Evolutionary conservation across 2,797 vertebrate species (phyloP), one percentile per base, ranked within the genome.

Genomic region (Pangasius larnaudii): DNA sequence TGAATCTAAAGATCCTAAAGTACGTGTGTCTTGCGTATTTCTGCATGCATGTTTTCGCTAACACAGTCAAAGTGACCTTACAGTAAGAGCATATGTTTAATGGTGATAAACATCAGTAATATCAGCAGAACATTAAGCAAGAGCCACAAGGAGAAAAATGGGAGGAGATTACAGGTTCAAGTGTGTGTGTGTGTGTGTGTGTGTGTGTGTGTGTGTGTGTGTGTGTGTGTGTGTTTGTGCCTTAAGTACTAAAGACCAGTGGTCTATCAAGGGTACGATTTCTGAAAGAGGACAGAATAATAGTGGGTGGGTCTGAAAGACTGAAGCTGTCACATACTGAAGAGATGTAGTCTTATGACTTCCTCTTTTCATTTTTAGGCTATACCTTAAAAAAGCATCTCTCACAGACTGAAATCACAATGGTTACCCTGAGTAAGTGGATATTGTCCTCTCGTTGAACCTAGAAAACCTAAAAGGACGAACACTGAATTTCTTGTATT

Each of bases 141-240:
- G 22, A 78, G 51, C 85, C 22, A 53, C 88, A 89, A 86, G 88
- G 79, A 86, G 88, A 89, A 89, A 89, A 53, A 49, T 78, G 51
- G 85, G 85, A 84, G 85, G 85, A 19, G 71, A 61, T 84, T n/a
- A 59, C 51, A 71, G 51, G 42, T 86, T 0, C 19, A 5, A 36
- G 63, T 59, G 56, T 72, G 53, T 63, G 19, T 84, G 42, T 75
- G 69, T 74, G 58, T 72, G 53, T 61, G 86, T 74, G 67, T 83
- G 75, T 71, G 30, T 82, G 51, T 42, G 61, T 67, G 72, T 63
- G 36, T 49, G 72, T 86, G 72, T 65, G 59, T 63, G 24, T 78
- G 74, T 74, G 67, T 74, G 56, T 72, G 51, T 72, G 86, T 74
- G 59, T 86, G 58, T 67, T 46, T 51, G 24, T 78, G 59, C 22